Evolutionary conservation across 2,113 vertebrate genomes (phyloP).

Genomic region (Anarhynchus alexandrinus): DNA sequence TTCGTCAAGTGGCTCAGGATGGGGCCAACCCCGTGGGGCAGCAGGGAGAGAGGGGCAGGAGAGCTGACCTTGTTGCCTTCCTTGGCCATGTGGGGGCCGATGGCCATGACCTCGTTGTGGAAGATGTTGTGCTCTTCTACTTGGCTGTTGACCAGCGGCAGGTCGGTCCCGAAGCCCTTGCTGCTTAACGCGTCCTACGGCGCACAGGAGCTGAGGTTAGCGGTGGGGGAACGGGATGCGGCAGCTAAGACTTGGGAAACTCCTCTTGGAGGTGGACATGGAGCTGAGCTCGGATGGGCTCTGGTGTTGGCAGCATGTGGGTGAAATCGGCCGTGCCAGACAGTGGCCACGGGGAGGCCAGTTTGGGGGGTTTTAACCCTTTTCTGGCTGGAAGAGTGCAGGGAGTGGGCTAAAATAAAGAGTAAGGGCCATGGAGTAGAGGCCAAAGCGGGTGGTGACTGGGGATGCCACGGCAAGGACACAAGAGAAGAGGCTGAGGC

Average conservation of each 20-base stretch:
- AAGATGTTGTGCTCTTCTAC: conserved; percentile 97
- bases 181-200: conserved; percentile 79
- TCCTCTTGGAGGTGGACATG: not conserved
- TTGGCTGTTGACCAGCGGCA: conserved; percentile 87
- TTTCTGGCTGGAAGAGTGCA: not conserved
- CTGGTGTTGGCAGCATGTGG: fast-evolving
- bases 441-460: not conserved
- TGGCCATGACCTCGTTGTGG: conserved; percentile 94
- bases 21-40: fast-evolving
- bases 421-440: not conserved
- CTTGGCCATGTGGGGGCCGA: conserved; percentile 84
- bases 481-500: not conserved
- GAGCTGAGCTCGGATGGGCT: not conserved
- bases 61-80: conserved; percentile 76
- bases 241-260: not conserved
- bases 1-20: fast-evolving
- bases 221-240: fast-evolving
- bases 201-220: not conserved
- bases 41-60: not conserved
- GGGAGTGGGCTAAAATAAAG: not conserved
- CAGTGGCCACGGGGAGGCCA: not conserved
- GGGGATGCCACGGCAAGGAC: not conserved
- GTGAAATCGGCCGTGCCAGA: not conserved
- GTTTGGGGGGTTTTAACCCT: not conserved
- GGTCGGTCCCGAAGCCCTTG: conserved; percentile 88